These are phyloP conservation scores for Ariolimax columbianus DNA, from an alignment of 2,888 invertebrate genomes.

Conservation along the genomic window DNA sequence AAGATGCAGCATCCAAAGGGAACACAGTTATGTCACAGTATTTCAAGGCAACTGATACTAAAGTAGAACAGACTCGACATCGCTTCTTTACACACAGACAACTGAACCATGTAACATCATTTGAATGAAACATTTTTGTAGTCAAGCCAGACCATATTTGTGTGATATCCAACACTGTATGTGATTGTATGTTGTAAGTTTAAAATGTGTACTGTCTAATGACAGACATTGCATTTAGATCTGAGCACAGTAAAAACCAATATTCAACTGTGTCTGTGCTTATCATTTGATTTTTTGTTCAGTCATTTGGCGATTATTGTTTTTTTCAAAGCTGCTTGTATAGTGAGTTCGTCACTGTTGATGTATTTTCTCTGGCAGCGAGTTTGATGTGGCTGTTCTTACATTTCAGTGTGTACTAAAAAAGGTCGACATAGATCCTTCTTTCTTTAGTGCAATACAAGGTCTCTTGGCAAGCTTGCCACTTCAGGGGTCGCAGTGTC, in stretches of 20 bases:
- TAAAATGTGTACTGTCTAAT: background rate
- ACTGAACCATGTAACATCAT: conserved; percentile 55
- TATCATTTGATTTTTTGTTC: too few relatives aligned
- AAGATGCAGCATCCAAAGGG: conserved; percentile 62
- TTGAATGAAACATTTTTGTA: conserved; percentile 36
- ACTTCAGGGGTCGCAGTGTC: too few relatives aligned
- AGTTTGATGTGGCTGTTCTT: too few relatives aligned
- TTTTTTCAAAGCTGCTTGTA: too few relatives aligned
- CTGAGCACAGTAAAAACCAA: background rate
- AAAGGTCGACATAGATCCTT: too few relatives aligned
- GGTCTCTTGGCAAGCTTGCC: too few relatives aligned
- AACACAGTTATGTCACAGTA: conserved; percentile 66
- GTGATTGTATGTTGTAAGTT: background rate
- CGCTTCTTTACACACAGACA: conserved; percentile 69
- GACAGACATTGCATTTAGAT: background rate
- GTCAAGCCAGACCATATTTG: background rate
- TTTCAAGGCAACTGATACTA: conserved; percentile 62
- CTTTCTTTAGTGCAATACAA: too few relatives aligned
- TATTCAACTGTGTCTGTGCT: too few relatives aligned
- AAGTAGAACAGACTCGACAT: conserved; percentile 62
- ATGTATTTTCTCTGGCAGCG: too few relatives aligned
- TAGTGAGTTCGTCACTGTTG: too few relatives aligned
- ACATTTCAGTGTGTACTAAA: too few relatives aligned
- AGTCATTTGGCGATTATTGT: too few relatives aligned
- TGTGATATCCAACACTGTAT: background rate